Conservation (phyloP, 2,113 vertebrate genomes). For the Solenodon paradoxus region DNA sequence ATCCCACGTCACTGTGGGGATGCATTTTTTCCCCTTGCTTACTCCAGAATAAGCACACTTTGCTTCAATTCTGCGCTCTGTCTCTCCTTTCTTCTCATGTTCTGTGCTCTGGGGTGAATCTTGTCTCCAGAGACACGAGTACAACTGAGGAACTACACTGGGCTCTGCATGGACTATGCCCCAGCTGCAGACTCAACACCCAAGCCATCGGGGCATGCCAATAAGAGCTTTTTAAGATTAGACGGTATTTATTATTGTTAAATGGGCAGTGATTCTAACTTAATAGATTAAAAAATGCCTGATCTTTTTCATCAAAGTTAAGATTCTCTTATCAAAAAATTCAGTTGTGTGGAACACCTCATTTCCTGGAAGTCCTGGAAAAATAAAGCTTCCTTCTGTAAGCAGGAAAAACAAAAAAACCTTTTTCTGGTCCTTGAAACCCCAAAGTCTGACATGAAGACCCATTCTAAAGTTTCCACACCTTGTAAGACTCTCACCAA, state of each 20-base stretch:
- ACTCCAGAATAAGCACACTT: too few species aligned
- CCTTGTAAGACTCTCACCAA: background rate
- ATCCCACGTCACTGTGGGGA: too few species aligned
- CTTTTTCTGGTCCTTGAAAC: background rate
- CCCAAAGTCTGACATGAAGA: background rate
- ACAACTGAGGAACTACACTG: too few species aligned
- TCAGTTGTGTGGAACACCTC: background rate
- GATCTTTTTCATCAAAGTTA: slow-evolving; percentile 18
- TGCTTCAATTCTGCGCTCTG: too few species aligned
- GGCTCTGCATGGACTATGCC: too few species aligned
- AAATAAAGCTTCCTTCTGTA: background rate
- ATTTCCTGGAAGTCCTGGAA: slow-evolving; percentile 1
- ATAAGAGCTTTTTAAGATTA: too few species aligned
- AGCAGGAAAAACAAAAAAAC: background rate
- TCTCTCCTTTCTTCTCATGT: too few species aligned
- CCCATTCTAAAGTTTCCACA: background rate
- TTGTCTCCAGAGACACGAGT: too few species aligned
- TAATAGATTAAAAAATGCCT: background rate
- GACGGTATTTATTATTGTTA: slow-evolving; percentile 17
- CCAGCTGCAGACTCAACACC: too few species aligned
- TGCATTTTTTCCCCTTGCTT: too few species aligned
- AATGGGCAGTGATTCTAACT: background rate
- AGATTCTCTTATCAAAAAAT: background rate
- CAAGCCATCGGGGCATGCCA: too few species aligned
- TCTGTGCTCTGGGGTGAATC: too few species aligned